Percentiles rank a stretch among this genome's conserved stretches.
Conservation (phyloP, 1,140 invertebrate genomes). For the Trinorchestia longiramus region DNA sequence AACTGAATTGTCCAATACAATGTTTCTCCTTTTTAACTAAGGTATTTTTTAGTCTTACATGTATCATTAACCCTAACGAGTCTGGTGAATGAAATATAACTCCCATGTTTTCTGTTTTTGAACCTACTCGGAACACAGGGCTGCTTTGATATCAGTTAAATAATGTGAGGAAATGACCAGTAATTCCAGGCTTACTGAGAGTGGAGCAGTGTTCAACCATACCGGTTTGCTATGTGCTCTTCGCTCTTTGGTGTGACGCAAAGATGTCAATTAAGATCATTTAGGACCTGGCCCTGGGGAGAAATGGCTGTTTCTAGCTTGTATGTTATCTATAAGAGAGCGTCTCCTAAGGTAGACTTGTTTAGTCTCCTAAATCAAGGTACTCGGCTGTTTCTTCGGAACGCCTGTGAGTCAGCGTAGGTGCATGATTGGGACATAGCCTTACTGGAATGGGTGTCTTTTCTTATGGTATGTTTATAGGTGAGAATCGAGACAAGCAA, state of each 20-base stretch:
- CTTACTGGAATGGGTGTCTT: background rate
- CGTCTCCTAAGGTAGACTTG: background rate
- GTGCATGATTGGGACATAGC: background rate
- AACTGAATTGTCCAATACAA: background rate
- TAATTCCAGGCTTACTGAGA: background rate
- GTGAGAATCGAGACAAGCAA: background rate
- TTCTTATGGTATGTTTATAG: background rate
- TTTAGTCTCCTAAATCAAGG: background rate
- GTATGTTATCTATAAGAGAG: background rate
- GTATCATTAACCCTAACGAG: background rate
- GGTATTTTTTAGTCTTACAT: background rate
- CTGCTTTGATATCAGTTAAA: background rate
- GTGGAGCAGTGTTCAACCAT: background rate
- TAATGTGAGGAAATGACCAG: background rate
- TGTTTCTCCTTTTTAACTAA: background rate
- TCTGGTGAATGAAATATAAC: background rate
- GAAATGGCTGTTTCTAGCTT: background rate
- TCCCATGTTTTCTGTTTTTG: background rate
- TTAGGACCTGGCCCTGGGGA: background rate
- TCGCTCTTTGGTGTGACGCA: background rate
- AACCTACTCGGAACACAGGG: background rate
- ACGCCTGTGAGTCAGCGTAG: background rate
- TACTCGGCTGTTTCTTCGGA: background rate
- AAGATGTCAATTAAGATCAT: constrained; percentile 9
- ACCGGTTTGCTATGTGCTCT: background rate